Percentiles rank a stretch among this genome's conserved stretches.
These are phyloP conservation scores for Meteorus sp. DNA, from an alignment of 1,140 invertebrate species.

Conservation along the genomic window DNA sequence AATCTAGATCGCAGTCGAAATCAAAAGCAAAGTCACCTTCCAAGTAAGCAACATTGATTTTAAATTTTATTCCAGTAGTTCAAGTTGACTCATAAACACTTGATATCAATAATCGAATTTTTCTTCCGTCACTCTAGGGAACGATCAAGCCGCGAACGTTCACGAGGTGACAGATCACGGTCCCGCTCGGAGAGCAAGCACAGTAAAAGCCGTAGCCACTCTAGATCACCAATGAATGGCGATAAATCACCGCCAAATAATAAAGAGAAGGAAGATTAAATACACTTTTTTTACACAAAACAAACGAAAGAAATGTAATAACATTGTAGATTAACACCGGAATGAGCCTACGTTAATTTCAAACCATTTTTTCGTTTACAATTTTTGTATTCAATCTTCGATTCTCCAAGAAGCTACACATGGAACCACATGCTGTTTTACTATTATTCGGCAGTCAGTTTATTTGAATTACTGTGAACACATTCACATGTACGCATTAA, in stretches of 20 bases:
- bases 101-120: background rate
- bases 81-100: background rate
- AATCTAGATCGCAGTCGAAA: slow-evolving; percentile 65
- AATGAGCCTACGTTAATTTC: background rate
- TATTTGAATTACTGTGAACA: background rate
- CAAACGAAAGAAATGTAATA: slow-evolving; percentile 5
- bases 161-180: slow-evolving; percentile 54
- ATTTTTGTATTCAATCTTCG: background rate
- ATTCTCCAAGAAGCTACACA: background rate
- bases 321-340: background rate
- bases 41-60: slow-evolving; percentile 45
- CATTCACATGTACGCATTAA: too few relatives aligned
- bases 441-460: slow-evolving; percentile 21
- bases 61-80: background rate
- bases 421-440: background rate
- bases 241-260: slow-evolving; percentile 59
- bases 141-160: slow-evolving; percentile 55
- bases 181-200: slow-evolving; percentile 59
- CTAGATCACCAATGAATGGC: slow-evolving; percentile 61
- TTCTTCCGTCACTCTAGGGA: slow-evolving; percentile 44
- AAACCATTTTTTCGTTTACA: background rate
- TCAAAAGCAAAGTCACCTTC: slow-evolving; percentile 61
- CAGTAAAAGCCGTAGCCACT: slow-evolving; percentile 61
- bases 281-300: slow-evolving; percentile 4
- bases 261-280: slow-evolving; percentile 49